Evolutionary conservation across 2,113 vertebrate genomes (phyloP).

Genomic region (Aspidoscelis tigris): DNA sequence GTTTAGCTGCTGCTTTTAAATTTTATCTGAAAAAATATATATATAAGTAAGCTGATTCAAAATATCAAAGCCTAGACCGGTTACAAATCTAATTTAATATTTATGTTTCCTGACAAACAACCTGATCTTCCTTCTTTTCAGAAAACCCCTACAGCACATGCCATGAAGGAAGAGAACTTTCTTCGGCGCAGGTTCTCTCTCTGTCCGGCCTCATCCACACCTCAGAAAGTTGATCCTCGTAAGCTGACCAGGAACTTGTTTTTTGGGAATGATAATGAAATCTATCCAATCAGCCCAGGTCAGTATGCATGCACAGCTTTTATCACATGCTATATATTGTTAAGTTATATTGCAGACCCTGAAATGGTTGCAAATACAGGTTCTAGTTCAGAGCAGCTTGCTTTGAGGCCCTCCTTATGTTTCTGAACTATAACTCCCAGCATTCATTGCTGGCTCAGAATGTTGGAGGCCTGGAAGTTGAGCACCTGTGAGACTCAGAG

Average conservation of each 20-base stretch:
- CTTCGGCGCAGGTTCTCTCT: conserved; percentile 91
- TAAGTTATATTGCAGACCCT: neutral
- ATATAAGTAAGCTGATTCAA: conserved; percentile 35
- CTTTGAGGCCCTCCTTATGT: too few species aligned
- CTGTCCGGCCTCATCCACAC: conserved; percentile 84
- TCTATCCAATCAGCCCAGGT: conserved; percentile 88
- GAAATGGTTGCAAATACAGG: neutral
- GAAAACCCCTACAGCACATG: conserved; percentile 83
- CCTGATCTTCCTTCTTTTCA: conserved; percentile 53
- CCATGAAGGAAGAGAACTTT: conserved; percentile 97
- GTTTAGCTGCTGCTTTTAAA: too few species aligned
- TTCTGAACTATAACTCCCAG: too few species aligned
- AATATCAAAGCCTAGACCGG: neutral
- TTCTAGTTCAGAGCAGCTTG: too few species aligned
- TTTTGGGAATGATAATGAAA: conserved; percentile 86
- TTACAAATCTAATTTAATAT: conserved; percentile 40
- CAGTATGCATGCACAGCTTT: conserved; percentile 12
- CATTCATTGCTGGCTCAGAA: too few species aligned
- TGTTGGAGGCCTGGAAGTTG: too few species aligned
- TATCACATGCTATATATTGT: neutral
- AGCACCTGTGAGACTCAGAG: neutral
- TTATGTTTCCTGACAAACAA: conserved; percentile 12
- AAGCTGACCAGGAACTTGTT: conserved; percentile 86
- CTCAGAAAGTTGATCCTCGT: conserved; percentile 88
- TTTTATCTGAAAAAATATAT: too few species aligned